Evolutionary conservation across 2,797 vertebrate species (phyloP).

Genomic region (Microhierax caerulescens): DNA sequence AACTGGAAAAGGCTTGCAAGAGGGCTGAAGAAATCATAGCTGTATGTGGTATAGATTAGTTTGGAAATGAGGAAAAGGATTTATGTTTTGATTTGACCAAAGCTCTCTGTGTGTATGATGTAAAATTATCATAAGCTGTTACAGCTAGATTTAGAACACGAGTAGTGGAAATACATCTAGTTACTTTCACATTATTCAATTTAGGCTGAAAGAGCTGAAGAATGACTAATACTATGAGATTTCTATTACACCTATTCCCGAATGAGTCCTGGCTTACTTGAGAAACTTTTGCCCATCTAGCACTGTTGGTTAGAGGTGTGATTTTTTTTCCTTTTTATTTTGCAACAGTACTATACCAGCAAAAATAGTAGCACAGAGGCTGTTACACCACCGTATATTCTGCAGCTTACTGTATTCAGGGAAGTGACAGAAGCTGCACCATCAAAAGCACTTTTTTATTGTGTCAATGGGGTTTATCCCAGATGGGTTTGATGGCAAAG

Average conservation of each 20-base stretch:
- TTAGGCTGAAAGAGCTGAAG: not conserved
- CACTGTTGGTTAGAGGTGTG: not conserved
- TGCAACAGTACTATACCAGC: not conserved
- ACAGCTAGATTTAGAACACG: not conserved
- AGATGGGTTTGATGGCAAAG: not conserved
- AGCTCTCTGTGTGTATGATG: not conserved
- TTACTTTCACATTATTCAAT: not conserved
- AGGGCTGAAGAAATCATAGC: not conserved
- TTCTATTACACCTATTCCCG: constrained; percentile 38
- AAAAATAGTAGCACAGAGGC: not conserved
- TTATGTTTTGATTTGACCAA: constrained; percentile 30
- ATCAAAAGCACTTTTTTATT: not conserved
- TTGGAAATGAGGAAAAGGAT: not conserved
- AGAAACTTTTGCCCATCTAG: not conserved
- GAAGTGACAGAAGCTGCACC: not conserved
- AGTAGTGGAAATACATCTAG: not conserved
- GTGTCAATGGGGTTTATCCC: not conserved
- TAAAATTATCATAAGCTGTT: constrained; percentile 1
- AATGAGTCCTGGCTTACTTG: not conserved
- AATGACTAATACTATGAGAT: constrained; percentile 35
- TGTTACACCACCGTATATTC: not conserved
- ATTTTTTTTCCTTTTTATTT: not conserved
- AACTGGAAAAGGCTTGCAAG: not conserved
- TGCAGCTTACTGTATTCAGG: not conserved
- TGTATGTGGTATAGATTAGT: not conserved